These are phyloP conservation scores for Melanotaenia maccullochi DNA, from an alignment of 2,797 vertebrate species.

Conservation along the genomic window DNA sequence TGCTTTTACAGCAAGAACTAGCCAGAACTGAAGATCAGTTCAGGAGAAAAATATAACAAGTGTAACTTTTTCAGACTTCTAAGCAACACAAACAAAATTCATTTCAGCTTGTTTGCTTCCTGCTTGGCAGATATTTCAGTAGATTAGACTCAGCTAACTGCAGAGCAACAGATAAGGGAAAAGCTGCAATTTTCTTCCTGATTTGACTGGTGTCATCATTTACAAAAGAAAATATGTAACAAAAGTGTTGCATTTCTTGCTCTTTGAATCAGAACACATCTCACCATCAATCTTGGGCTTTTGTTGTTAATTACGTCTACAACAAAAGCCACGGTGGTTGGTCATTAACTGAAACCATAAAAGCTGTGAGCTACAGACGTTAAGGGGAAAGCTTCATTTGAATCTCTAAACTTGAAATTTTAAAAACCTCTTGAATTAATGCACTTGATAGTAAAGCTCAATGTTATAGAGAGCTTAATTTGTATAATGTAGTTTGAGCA, in stretches of 20 bases:
- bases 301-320: conserved; percentile 9
- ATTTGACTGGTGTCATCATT: not conserved
- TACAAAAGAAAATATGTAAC: not conserved
- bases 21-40: not conserved
- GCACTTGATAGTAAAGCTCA: not conserved
- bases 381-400: not conserved
- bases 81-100: conserved; percentile 1
- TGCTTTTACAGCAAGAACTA: not conserved
- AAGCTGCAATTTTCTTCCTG: conserved; percentile 1
- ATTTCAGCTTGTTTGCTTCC: conserved; percentile 18
- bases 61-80: not conserved
- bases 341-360: conserved; percentile 46
- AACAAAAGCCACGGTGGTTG: conserved; percentile 32
- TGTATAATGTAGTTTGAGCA: not conserved
- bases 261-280: not conserved
- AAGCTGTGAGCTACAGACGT: conserved; percentile 21
- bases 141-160: conserved; percentile 26
- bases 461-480: not conserved
- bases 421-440: not conserved
- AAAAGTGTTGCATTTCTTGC: not conserved
- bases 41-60: not conserved
- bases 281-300: conserved; percentile 10
- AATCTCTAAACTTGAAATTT: not conserved
- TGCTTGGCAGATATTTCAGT: not conserved
- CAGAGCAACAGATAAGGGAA: not conserved